Evolutionary conservation across 2,113 vertebrate species (phyloP).

Genomic region (Gopherus evgoodei): DNA sequence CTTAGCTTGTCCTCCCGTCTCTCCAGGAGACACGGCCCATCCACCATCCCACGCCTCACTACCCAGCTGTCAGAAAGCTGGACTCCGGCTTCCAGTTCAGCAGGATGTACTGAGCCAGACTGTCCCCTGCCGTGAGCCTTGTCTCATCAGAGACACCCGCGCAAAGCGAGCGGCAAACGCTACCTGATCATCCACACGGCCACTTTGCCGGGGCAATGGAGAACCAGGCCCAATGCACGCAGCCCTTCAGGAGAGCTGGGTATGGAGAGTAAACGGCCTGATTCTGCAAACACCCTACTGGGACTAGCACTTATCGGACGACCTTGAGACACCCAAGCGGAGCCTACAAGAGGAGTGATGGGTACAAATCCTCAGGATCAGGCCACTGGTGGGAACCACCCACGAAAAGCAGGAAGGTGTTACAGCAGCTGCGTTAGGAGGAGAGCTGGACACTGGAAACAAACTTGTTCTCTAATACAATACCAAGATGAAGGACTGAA

Average conservation of each 20-base stretch:
- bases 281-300: not conserved
- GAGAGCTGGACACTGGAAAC: not conserved
- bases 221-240: not conserved
- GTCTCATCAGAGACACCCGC: too few species aligned
- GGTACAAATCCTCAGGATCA: not conserved
- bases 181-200: too few species aligned
- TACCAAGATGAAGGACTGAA: not conserved
- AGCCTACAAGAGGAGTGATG: not conserved
- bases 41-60: not conserved
- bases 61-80: not conserved
- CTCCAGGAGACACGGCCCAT: not conserved
- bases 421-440: not conserved
- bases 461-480: not conserved
- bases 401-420: not conserved
- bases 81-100: not conserved
- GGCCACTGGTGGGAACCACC: not conserved
- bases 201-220: not conserved
- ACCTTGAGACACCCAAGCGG: not conserved
- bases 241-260: not conserved
- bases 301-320: not conserved
- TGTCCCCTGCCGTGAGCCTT: not conserved
- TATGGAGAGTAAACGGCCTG: not conserved
- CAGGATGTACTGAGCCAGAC: not conserved
- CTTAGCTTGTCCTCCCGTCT: not conserved
- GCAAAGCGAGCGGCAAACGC: not conserved